A percentile compares a stretch with the other conserved stretches of the same genome.
Conservation (phyloP, 2,888 invertebrate species). For the Drosophila meridiana region DNA sequence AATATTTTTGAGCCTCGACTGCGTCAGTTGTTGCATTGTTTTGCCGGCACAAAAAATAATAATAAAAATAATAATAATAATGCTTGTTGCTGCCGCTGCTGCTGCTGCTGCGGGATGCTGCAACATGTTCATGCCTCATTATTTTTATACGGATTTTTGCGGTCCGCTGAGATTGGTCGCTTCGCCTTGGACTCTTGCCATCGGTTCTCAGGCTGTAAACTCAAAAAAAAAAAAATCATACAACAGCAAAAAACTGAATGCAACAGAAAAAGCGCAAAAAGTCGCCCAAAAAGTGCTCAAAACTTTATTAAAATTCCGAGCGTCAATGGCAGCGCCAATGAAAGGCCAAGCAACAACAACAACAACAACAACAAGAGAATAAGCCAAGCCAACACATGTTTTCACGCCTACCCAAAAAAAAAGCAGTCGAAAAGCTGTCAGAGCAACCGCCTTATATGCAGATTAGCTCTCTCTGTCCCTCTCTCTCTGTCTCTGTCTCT, state of each 20-base stretch:
- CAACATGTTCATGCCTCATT: constrained; percentile 81
- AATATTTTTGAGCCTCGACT: constrained; percentile 69
- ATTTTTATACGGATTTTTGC: constrained; percentile 80
- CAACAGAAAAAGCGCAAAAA: constrained; percentile 21
- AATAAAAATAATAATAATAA: constrained; percentile 70
- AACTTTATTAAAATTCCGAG: constrained; percentile 76
- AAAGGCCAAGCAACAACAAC: constrained; percentile 23
- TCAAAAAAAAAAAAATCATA: background rate
- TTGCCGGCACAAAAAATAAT: constrained; percentile 61
- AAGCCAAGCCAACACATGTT: constrained; percentile 72
- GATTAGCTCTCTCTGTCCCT: constrained; percentile 55
- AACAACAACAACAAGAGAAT: background rate
- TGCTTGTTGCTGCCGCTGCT: constrained; percentile 40
- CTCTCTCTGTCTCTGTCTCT: background rate
- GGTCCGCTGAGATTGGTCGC: constrained; percentile 73
- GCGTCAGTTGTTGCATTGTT: constrained; percentile 73
- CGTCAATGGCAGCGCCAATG: constrained; percentile 46
- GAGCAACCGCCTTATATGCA: constrained; percentile 73
- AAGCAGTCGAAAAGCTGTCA: constrained; percentile 58
- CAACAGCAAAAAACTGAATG: constrained; percentile 37
- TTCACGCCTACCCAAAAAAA: constrained; percentile 73
- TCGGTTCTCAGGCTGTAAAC: constrained; percentile 61
- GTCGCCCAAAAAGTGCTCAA: constrained; percentile 58
- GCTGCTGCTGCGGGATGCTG: constrained; percentile 52
- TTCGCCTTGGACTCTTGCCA: constrained; percentile 57